Conservation (phyloP, 2,113 vertebrate species). For the Eleginops maclovinus region DNA sequence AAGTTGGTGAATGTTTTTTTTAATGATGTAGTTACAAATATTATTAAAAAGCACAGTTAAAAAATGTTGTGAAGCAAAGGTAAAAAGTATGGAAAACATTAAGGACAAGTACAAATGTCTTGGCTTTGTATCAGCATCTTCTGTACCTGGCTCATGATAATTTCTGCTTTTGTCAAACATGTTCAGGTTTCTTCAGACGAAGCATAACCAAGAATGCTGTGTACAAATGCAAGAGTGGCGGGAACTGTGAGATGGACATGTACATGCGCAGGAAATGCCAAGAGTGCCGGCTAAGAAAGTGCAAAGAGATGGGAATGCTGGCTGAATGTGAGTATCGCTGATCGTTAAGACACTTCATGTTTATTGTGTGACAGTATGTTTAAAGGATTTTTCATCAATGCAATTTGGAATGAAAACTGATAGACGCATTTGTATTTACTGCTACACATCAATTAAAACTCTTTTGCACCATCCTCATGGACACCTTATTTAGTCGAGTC, state of each 20-base stretch:
- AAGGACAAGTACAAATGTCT: background rate
- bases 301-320: slow-evolving; percentile 98
- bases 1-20: too few relatives aligned
- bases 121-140: background rate
- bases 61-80: background rate
- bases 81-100: background rate
- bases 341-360: background rate
- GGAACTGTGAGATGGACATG: slow-evolving; percentile 99
- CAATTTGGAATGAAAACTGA: background rate
- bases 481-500: slow-evolving; percentile 8
- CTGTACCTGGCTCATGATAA: background rate
- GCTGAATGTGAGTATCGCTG: slow-evolving; percentile 93
- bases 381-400: background rate
- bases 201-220: slow-evolving; percentile 99
- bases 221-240: slow-evolving; percentile 98
- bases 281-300: slow-evolving; percentile 95
- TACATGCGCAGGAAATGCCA: slow-evolving; percentile 99
- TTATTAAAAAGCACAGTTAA: background rate
- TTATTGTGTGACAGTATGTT: background rate
- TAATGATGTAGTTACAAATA: background rate
- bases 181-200: slow-evolving; percentile 95
- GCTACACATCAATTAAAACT: background rate
- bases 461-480: background rate
- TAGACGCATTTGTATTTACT: background rate
- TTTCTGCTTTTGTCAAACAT: background rate